Evolutionary conservation across 2,888 invertebrate genomes (phyloP).

Genomic region (Acanthosepion esculentum): DNA sequence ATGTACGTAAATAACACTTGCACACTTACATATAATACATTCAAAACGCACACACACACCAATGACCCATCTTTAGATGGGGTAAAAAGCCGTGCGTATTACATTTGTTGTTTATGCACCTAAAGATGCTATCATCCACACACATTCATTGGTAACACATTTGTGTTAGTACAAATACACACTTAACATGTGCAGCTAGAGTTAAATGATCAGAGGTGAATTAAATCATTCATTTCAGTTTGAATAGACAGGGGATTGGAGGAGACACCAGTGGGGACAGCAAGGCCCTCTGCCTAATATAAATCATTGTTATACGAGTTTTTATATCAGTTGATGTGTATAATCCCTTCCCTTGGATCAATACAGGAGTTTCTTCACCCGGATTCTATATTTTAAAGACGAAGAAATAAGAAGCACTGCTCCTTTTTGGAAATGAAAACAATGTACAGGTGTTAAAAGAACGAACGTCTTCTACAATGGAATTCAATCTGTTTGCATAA

Average conservation of each 20-base stretch:
- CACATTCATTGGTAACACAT: neutral
- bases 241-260: neutral
- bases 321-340: neutral
- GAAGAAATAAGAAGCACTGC: neutral
- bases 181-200: neutral
- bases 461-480: neutral
- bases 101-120: neutral
- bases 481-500: neutral
- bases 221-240: neutral
- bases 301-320: neutral
- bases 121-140: neutral
- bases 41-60: neutral
- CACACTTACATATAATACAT: conserved; percentile 14
- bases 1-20: conserved; percentile 14
- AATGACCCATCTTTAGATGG: neutral
- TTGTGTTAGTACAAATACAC: neutral
- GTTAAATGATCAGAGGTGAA: neutral
- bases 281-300: neutral
- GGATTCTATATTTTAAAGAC: neutral
- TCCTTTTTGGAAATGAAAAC: neutral
- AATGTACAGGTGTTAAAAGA: neutral
- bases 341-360: neutral
- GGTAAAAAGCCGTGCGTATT: neutral
- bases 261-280: conserved; percentile 1
- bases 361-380: neutral